phyloP scores from a whole-genome alignment of 2,888 invertebrate species.

The Galerucella nymphaeae region DNA sequence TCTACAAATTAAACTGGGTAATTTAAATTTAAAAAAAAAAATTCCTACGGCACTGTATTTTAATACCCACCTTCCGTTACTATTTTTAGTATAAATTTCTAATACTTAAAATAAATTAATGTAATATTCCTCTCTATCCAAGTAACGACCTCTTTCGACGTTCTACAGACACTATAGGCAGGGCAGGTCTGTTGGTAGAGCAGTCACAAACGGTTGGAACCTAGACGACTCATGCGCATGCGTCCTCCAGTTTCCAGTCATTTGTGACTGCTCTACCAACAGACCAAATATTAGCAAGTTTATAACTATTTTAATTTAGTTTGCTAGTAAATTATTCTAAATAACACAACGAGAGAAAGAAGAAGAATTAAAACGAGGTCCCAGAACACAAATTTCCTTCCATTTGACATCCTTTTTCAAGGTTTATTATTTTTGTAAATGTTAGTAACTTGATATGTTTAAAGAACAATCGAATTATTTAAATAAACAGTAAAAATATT shows the following conservation, averaged over 20 bases:
- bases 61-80: neutral
- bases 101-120: neutral
- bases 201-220: too few relatives aligned
- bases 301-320: conserved; percentile 1
- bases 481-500: neutral
- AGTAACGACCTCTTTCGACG: neutral
- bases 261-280: too few relatives aligned
- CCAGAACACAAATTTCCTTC: neutral
- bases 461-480: neutral
- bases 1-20: too few relatives aligned
- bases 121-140: neutral
- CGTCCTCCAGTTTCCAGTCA: too few relatives aligned
- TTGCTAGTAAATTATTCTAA: conserved; percentile 14
- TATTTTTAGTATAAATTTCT: neutral
- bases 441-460: neutral
- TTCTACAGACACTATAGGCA: too few relatives aligned
- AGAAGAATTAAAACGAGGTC: conserved; percentile 17
- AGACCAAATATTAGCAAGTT: conserved; percentile 3
- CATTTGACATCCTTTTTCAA: neutral
- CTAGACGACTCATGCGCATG: too few relatives aligned
- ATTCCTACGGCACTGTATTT: neutral
- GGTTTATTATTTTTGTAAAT: neutral
- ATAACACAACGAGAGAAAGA: conserved; percentile 12
- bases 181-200: too few relatives aligned
- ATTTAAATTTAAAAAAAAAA: too few relatives aligned